phyloP scores from a whole-genome alignment of 2,888 invertebrate genomes.

The Latrodectus elegans region DNA sequence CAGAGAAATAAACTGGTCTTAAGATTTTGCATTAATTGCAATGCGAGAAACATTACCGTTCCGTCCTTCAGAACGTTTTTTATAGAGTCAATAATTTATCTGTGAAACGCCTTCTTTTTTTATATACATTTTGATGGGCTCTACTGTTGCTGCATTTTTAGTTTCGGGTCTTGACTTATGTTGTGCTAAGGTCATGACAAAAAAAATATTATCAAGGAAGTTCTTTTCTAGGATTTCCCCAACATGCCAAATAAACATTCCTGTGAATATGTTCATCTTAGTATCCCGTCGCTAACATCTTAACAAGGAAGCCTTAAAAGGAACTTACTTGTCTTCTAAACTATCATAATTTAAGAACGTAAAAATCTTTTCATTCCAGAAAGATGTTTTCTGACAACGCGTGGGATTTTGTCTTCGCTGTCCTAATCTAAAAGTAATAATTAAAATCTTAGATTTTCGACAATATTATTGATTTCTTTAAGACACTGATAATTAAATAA shows the following conservation, averaged over 20 bases:
- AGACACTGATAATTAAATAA: too few species aligned
- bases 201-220: slow-evolving; percentile 45
- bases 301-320: slow-evolving; percentile 5
- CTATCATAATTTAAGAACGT: too few species aligned
- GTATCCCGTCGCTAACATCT: slow-evolving; percentile 17
- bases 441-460: too few species aligned
- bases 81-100: slow-evolving; percentile 33
- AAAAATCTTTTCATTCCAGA: too few species aligned
- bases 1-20: too few species aligned
- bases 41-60: slow-evolving; percentile 21
- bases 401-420: too few species aligned
- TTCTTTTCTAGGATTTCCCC: slow-evolving; percentile 25
- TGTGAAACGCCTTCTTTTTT: slow-evolving; percentile 2
- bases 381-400: too few species aligned
- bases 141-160: slow-evolving; percentile 13
- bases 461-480: too few species aligned
- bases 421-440: too few species aligned
- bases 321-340: too few species aligned
- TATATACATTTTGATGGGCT: slow-evolving; percentile 21
- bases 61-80: slow-evolving; percentile 17
- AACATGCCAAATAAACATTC: slow-evolving; percentile 19
- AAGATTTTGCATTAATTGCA: too few species aligned
- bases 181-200: slow-evolving; percentile 29
- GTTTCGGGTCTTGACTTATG: slow-evolving; percentile 24
- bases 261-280: slow-evolving; percentile 27